These are phyloP conservation scores for Corydoras sp. DNA, from an alignment of 2,113 vertebrate genomes.

Conservation along the genomic window DNA sequence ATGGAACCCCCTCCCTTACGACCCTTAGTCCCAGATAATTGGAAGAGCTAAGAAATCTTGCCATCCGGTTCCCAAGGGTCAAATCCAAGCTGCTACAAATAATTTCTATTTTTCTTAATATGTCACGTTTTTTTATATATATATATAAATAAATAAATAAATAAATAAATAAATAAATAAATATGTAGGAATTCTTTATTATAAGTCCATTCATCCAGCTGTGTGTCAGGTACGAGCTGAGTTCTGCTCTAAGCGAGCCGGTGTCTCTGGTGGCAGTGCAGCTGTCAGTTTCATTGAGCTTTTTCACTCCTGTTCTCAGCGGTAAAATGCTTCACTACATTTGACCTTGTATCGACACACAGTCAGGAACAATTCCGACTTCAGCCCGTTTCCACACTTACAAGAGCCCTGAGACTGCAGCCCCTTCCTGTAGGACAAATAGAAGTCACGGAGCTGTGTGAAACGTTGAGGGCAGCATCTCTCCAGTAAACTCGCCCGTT, in stretches of 20 bases:
- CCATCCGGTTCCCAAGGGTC: no score
- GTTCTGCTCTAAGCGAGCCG: neutral
- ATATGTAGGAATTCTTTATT: constrained; percentile 12
- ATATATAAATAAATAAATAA: no score
- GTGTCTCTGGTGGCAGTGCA: constrained; percentile 6
- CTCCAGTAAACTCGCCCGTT: no score
- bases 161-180: no score
- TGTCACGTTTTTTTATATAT: no score
- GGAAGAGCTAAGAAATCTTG: no score
- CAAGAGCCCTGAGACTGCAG: neutral
- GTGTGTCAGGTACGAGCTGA: constrained; percentile 8
- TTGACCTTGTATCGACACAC: constrained; percentile 23
- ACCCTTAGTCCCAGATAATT: no score
- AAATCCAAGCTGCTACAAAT: no score
- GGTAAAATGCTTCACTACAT: constrained; percentile 4
- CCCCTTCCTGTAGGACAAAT: neutral
- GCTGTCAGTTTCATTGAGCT: constrained; percentile 19
- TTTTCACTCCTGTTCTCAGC: constrained; percentile 12
- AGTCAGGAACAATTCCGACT: constrained; percentile 4
- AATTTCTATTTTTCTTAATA: no score
- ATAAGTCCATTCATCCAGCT: constrained; percentile 6
- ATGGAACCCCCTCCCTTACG: no score
- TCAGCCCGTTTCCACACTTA: neutral
- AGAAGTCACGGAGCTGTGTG: neutral
- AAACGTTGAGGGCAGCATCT: neutral